Percentiles rank a stretch among this genome's conserved stretches.
Evolutionary conservation across 1,140 invertebrate genomes (phyloP).

Genomic region (Dolichoris vasculosae): DNA sequence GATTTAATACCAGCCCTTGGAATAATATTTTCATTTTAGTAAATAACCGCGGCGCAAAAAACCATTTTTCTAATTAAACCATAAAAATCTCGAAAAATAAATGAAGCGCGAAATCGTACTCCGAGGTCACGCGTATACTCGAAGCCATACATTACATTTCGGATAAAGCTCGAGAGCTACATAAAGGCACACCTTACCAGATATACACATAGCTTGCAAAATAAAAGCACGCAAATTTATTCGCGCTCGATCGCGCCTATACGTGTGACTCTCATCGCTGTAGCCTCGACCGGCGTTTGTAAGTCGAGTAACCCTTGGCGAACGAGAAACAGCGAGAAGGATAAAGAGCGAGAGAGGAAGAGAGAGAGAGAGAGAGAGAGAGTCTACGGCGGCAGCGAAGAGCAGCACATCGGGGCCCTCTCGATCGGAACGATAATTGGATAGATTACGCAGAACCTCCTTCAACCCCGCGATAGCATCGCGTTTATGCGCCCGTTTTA

Average conservation of each 20-base stretch:
- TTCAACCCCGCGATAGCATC: conserved; percentile 68
- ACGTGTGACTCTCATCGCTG: conserved; percentile 27
- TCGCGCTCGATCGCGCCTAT: background rate
- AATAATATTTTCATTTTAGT: conserved; percentile 18
- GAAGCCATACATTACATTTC: background rate
- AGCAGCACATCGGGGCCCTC: conserved; percentile 46
- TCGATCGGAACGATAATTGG: conserved; percentile 73
- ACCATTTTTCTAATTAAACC: conserved; percentile 2
- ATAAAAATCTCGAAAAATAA: conserved; percentile 1
- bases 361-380: background rate
- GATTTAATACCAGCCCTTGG: background rate
- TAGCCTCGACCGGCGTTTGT: conserved; percentile 1
- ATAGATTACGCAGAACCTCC: conserved; percentile 72
- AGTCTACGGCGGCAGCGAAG: conserved; percentile 27
- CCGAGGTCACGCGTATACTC: background rate
- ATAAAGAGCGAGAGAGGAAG: background rate
- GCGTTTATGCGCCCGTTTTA: conserved; percentile 66
- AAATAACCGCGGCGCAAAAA: background rate
- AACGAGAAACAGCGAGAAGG: background rate
- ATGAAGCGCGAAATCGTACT: background rate
- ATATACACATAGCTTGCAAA: background rate
- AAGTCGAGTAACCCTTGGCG: conserved; percentile 26
- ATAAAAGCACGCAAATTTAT: conserved; percentile 9
- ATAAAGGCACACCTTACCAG: background rate
- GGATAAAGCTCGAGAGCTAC: background rate